phyloP scores from a whole-genome alignment of 2,797 vertebrate species.

The Pachyuromys duprasi region DNA sequence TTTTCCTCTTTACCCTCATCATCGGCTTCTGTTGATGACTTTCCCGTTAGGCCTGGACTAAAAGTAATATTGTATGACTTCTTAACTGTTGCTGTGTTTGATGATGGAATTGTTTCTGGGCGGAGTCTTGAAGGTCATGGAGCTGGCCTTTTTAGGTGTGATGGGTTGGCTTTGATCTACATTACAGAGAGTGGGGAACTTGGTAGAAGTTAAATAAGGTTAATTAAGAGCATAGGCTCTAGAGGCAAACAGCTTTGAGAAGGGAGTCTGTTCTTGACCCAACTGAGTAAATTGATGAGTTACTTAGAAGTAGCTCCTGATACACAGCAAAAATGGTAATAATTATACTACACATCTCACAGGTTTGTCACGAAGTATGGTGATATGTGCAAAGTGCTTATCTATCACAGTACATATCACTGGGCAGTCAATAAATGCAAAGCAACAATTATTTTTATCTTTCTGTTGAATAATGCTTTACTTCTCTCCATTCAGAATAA shows the following conservation, averaged over 20 bases:
- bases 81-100: constrained; percentile 23
- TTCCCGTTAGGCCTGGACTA: neutral
- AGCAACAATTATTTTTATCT: constrained; percentile 16
- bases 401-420: neutral
- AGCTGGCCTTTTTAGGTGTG: neutral
- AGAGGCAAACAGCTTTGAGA: constrained; percentile 34
- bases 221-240: neutral
- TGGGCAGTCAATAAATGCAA: constrained; percentile 15
- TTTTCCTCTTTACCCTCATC: neutral
- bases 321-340: constrained; percentile 11
- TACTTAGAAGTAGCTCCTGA: constrained; percentile 10
- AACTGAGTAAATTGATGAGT: constrained; percentile 36
- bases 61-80: constrained; percentile 13
- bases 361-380: constrained; percentile 41
- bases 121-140: neutral
- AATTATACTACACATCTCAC: neutral
- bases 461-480: constrained; percentile 57
- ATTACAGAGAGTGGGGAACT: neutral
- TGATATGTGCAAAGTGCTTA: constrained; percentile 12
- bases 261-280: constrained; percentile 9
- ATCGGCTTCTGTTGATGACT: neutral
- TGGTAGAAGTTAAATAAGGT: neutral
- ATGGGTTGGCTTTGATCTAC: constrained; percentile 8
- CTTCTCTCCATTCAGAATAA: constrained; percentile 17
- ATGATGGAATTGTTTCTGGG: constrained; percentile 31